Evolutionary conservation across 2,888 invertebrate species (phyloP).

Genomic region (Cataglyphis altisquamis): DNA sequence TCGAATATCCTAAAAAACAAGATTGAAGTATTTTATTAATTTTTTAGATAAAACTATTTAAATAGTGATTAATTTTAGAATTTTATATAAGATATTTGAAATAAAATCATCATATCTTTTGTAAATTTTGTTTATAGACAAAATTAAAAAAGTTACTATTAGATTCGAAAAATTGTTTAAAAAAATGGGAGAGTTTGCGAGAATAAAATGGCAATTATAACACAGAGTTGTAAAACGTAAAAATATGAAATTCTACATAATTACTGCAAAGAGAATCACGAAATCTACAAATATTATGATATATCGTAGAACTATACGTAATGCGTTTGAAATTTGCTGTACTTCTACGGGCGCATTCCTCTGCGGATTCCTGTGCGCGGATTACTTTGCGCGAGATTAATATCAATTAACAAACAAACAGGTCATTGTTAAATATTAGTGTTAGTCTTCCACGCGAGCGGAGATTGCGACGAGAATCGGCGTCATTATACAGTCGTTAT

Average conservation of each 20-base stretch:
- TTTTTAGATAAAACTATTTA: not conserved
- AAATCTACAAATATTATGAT: not conserved
- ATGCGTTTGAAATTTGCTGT: not conserved
- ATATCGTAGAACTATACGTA: not conserved
- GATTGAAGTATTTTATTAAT: not conserved
- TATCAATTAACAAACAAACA: conserved; percentile 21
- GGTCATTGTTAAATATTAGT: conserved; percentile 14
- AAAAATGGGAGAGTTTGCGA: not conserved
- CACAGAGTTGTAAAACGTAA: not conserved
- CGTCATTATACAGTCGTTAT: conserved; percentile 38
- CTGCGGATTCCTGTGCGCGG: not conserved
- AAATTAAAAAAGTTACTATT: not conserved
- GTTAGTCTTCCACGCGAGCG: not conserved
- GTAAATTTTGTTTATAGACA: not conserved
- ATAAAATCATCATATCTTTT: not conserved
- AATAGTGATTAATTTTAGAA: not conserved
- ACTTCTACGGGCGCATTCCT: not conserved
- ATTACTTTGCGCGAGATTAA: conserved; percentile 13
- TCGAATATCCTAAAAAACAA: not conserved
- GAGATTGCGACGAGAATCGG: not conserved
- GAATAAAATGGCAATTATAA: conserved; percentile 13
- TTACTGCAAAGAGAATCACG: not conserved
- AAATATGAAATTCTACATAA: not conserved
- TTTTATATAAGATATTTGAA: not conserved
- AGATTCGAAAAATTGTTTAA: not conserved